Evolutionary conservation across 2,113 vertebrate species (phyloP), one percentile per base, ranked within the genome.

Genomic region (Opisthocomus hoazin): DNA sequence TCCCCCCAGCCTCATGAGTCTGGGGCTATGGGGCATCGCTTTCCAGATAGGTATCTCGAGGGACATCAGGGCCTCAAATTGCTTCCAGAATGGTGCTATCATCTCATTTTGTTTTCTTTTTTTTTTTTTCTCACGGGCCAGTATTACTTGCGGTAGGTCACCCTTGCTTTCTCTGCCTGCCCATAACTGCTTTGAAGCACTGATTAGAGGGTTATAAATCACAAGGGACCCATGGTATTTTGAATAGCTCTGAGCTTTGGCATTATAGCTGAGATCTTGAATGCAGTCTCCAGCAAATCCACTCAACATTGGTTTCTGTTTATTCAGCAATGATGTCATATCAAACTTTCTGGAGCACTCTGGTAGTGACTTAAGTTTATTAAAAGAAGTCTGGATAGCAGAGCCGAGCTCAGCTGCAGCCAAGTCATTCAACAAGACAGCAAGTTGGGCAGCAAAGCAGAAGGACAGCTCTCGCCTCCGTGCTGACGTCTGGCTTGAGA

Each of bases 251-350:
- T 6, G 39, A 87, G 78, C n/a, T 73, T 36, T 73, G 81, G 87
- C 69, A 41, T 85, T 89, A 53, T 2, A 82, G 32, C 65, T 79
- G 74, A 83, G 57, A 37, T 85, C 83, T 83, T 82, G 54, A 87
- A 82, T 34, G 45, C 30, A 54, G 71, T 95, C 48, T 30, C 57
- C 77, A 73, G 78, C 76, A 91, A 96, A 95, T 91, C 78, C 74
- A 69, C 77, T 96, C 5, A 0, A 51, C 82, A 63, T 57, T 54
- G 53, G 48, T 95, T 96, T 95, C 87, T 94, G 93, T 94, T 93
- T 93, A 93, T 76, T 94, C 94, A 97, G 95, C 89, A 89, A 32
- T n/a, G 89, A 87, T 91, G 93, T 82, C 5, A 1, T 89, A 93
- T 91, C 93, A 93, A 91, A 76, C 70, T 68, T 89, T 68, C 74